Percentiles rank a stretch among this genome's conserved stretches.
Evolutionary conservation across 2,888 invertebrate species (phyloP).

Genomic region (Octonoba sinensis): DNA sequence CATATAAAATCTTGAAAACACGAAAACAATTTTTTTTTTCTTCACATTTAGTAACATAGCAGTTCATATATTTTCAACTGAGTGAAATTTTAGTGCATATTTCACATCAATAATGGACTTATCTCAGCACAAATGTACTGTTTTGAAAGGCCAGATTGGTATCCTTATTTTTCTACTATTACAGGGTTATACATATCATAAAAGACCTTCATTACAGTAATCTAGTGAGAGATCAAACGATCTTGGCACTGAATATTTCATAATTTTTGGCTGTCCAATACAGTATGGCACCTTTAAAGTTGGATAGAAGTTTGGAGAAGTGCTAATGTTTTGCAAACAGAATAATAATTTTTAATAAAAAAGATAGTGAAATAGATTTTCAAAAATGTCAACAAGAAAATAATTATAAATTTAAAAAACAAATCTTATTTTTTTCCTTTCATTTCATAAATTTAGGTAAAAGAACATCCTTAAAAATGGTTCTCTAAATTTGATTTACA

Average conservation of each 20-base stretch:
- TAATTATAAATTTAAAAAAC: neutral
- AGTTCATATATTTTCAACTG: conserved; percentile 13
- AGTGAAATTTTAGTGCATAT: conserved; percentile 12
- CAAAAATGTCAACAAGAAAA: neutral
- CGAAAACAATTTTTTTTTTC: conserved; percentile 40
- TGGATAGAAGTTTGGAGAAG: neutral
- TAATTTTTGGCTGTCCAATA: conserved; percentile 55
- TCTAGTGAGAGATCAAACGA: conserved; percentile 36
- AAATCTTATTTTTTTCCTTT: too few species aligned
- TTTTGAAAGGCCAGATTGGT: conserved; percentile 40
- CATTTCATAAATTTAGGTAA: too few species aligned
- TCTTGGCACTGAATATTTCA: conserved; percentile 57
- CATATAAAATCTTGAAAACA: conserved; percentile 59
- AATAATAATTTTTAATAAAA: neutral
- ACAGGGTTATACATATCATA: conserved; percentile 7
- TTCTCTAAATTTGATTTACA: too few species aligned
- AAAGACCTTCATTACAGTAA: conserved; percentile 25
- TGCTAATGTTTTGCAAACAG: neutral
- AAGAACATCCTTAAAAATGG: too few species aligned
- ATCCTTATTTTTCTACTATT: conserved; percentile 13
- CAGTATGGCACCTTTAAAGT: conserved; percentile 52
- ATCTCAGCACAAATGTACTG: conserved; percentile 25
- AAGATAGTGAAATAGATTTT: conserved; percentile 8
- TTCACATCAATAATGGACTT: conserved; percentile 28
- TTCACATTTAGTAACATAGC: conserved; percentile 51